These are phyloP conservation scores for Cantharis rufa DNA, from an alignment of 2,888 invertebrate genomes.

Conservation along the genomic window DNA sequence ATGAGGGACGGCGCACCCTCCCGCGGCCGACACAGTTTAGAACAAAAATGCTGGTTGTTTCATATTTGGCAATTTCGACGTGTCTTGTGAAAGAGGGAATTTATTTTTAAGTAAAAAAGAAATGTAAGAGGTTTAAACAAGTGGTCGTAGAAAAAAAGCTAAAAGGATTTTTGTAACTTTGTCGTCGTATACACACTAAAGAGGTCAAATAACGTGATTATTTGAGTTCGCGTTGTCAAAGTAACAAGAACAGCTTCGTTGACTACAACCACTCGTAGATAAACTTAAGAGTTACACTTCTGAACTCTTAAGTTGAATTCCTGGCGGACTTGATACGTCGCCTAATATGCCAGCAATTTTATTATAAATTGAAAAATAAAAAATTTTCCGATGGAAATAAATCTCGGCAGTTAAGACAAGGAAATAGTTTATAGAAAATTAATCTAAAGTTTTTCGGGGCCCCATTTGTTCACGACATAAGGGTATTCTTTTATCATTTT, in stretches of 20 bases:
- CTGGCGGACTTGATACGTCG: constrained; percentile 4
- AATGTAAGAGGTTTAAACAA: not conserved
- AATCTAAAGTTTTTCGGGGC: constrained; percentile 28
- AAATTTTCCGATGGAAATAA: constrained; percentile 6
- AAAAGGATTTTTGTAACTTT: constrained; percentile 36
- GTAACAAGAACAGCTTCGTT: constrained; percentile 16
- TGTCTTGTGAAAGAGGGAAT: not conserved
- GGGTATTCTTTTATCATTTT: constrained; percentile 45
- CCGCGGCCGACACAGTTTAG: not conserved
- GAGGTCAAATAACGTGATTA: constrained; percentile 39
- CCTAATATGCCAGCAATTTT: constrained; percentile 5
- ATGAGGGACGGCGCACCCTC: not conserved
- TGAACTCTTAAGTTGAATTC: constrained; percentile 16
- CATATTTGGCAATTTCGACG: not conserved
- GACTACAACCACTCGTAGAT: constrained; percentile 11
- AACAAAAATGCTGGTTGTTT: not conserved
- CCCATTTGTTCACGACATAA: constrained; percentile 32
- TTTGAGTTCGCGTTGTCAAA: constrained; percentile 28
- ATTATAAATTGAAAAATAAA: not conserved
- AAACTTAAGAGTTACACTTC: constrained; percentile 20
- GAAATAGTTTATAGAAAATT: constrained; percentile 30
- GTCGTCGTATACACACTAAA: constrained; percentile 33
- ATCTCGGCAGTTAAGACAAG: constrained; percentile 14
- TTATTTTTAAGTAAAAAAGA: not conserved
- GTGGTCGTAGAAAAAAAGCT: not conserved